Base-by-base conservation (phyloP, 2,888 invertebrate genomes). In the Limnephilus marmoratus region DNA sequence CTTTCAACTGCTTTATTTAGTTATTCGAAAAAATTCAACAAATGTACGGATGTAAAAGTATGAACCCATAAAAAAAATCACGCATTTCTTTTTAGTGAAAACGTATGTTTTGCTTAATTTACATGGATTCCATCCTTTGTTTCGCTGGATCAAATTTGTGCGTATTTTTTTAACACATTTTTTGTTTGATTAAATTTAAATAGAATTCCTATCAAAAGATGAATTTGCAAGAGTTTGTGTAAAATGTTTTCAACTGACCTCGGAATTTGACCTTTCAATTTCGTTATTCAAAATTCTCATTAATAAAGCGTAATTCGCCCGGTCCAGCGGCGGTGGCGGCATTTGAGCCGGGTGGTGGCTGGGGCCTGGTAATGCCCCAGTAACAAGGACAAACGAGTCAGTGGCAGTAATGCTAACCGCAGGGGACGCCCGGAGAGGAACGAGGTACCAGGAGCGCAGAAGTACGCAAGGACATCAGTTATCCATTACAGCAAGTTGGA, bases 401-500 rank as follows among this genome's bases (percentile, higher is more conserved):
- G 90, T 49, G 37, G 92, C 37, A 91, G 90, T 80, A 68, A 31
- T 41, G 83, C 86, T 90, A 85, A 83, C 90, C 91, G 68, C 68
- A 87, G 93, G 89, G 68, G 93, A 80, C 68, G 68, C 68, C 68
- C 68, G 68, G 68, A n/a, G 68, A 68, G 68, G 68, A 83, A 81
- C 83, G 68, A n/a, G 68, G 68, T 24, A 68, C 68, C 68, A 68
- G 68, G 68, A 68, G 68, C 24, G 24, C 68, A 68, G 68, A 68
- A 68, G 24, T 68, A 68, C 68, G 68, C 68, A 68, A 88, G 93
- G 93, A 93, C 93, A 93, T 93, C 93, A 93, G 93, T 93, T 93
- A 93, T 93, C 93, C 93, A 92, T 93, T 93, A 93, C 92, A 90
- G 91, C 90, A 91, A 91, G 93, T 93, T 92, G 90, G 92, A 81